Evolutionary conservation across 64 coral and sea anemone species (phyloP), one percentile per base, ranked within the genome.

Genomic region (Stichodactyla helianthus): DNA sequence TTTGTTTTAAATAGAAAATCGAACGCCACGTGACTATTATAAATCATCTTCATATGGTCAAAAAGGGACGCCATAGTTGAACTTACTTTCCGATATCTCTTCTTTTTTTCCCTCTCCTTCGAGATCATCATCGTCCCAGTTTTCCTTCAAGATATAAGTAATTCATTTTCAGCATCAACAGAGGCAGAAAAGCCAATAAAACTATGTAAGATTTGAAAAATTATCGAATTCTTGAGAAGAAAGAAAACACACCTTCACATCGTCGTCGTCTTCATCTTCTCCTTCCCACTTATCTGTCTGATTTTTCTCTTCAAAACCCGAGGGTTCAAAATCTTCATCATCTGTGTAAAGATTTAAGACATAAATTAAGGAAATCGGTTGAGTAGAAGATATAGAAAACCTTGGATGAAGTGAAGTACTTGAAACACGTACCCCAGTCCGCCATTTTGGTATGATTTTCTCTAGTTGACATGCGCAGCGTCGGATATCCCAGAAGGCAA

Each of bases 261-360:
- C 61, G 55, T 88, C 86, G 55, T 92, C 91, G 27, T 92, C 91
- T 88, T 92, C 86, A 84, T 92, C 91, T 20, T 92, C 91, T 63
- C 91, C 91, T 88, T 88, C 91, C 91, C 91, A 92, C 55, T 92
- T 92, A 92, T 92, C 91, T 51, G 91, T 77, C 12, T 13, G 18
- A 71, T 74, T 76, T 88, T 83, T 62, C 10, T 83, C 59, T 10
- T 83, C 64, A 35, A 92, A 87, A 50, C 56, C 79, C 23, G 82
- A 51, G 8, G 91, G 91, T 67, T 92, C 91, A 51, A 84, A 92
- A 10, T 92, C 82, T 79, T 92, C 91, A 92, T 92, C 86, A 84
- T 92, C 91, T 92, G 82, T 18, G 17, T 31, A 63, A 52, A 67
- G 58, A 83, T 80, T 59, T 17, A 64, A 71, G 19, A 58, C 52